Evolutionary conservation across 2,888 invertebrate species (phyloP).

Genomic region (Marronus borbonicus): DNA sequence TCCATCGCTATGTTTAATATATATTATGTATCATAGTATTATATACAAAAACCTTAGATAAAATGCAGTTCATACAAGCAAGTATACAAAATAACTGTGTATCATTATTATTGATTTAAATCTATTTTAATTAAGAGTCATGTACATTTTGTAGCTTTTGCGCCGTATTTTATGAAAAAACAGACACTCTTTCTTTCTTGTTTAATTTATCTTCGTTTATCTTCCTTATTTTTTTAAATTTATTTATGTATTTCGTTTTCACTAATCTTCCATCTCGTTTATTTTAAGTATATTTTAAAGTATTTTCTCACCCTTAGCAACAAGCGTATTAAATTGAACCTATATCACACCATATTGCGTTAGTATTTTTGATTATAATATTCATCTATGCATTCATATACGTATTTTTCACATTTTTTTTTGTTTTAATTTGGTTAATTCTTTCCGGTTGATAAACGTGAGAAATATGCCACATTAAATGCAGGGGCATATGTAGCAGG

Average conservation of each 20-base stretch:
- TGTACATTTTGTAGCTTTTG: conserved; percentile 71
- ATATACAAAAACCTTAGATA: conserved; percentile 68
- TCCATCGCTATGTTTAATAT: conserved; percentile 4
- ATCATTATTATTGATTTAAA: conserved; percentile 56
- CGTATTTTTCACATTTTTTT: neutral
- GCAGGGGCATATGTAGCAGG: neutral
- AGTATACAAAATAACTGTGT: conserved; percentile 71
- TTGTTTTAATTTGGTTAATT: too few species aligned
- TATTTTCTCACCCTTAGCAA: conserved; percentile 43
- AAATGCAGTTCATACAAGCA: conserved; percentile 71
- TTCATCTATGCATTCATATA: neutral
- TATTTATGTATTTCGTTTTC: conserved; percentile 14
- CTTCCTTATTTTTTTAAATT: neutral
- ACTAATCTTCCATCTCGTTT: neutral
- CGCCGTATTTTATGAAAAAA: conserved; percentile 59
- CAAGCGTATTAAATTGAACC: conserved; percentile 42
- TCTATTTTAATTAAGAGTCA: conserved; percentile 67
- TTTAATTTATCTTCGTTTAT: conserved; percentile 22
- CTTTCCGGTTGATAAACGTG: conserved; percentile 43
- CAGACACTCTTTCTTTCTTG: conserved; percentile 15
- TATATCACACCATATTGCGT: conserved; percentile 52
- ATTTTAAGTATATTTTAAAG: neutral
- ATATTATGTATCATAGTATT: conserved; percentile 48
- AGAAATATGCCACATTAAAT: conserved; percentile 20
- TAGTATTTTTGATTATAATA: conserved; percentile 39